These are phyloP conservation scores for Chlamydotis undulata DNA, from an alignment of 2,113 vertebrate species.

Conservation along the genomic window DNA sequence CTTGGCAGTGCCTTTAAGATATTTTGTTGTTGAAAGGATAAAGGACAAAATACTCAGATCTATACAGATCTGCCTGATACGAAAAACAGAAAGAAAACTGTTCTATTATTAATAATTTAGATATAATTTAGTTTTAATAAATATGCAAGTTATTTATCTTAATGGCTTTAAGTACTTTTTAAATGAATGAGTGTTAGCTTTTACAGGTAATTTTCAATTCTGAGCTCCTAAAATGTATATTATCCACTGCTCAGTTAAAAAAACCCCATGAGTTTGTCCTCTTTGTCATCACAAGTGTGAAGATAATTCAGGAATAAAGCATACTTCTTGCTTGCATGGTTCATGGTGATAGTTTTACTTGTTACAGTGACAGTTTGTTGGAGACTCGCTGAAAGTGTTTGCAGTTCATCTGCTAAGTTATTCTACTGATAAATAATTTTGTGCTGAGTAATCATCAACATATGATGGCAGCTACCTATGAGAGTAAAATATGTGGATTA, in stretches of 20 bases:
- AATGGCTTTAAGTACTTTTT: neutral
- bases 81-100: neutral
- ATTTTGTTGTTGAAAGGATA: neutral
- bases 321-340: neutral
- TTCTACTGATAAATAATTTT: neutral
- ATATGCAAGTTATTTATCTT: neutral
- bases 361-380: neutral
- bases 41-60: neutral
- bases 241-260: neutral
- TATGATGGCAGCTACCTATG: neutral
- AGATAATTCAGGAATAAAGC: neutral
- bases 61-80: neutral
- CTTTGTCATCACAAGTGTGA: neutral
- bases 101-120: neutral
- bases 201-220: neutral
- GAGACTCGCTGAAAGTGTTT: neutral
- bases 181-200: neutral
- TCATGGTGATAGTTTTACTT: neutral
- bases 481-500: neutral
- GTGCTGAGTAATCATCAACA: neutral
- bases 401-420: neutral
- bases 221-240: neutral
- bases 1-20: neutral
- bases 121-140: neutral
- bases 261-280: neutral